A percentile compares a stretch with the other conserved stretches of the same genome.
phyloP scores from a whole-genome alignment of 2,888 invertebrate species.

The Teleiodes luculella region DNA sequence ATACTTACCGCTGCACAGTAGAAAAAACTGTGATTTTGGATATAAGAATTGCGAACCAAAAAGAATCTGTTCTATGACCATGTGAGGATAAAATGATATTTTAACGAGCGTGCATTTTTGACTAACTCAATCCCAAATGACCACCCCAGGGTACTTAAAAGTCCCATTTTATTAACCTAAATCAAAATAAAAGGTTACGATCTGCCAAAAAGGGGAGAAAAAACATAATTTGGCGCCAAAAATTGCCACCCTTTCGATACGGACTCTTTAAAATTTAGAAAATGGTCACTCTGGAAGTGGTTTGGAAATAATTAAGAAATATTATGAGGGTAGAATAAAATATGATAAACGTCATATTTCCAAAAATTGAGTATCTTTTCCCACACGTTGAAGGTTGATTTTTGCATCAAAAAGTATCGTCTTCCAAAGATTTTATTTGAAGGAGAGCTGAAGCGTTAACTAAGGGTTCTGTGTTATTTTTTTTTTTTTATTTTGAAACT shows the following conservation, averaged over 20 bases:
- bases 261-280: constrained; percentile 9
- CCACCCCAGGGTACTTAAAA: constrained; percentile 14
- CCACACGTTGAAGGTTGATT: neutral
- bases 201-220: constrained; percentile 11
- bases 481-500: too few species aligned
- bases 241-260: constrained; percentile 17
- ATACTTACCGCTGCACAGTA: too few species aligned
- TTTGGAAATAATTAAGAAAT: constrained; percentile 7
- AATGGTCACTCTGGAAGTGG: neutral
- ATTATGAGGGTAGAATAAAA: neutral
- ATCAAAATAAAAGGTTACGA: constrained; percentile 13
- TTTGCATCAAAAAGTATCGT: neutral
- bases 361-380: neutral
- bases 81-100: neutral
- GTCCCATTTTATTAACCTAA: constrained; percentile 15
- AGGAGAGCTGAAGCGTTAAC: neutral
- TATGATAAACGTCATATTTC: neutral
- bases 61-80: neutral
- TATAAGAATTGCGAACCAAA: too few species aligned
- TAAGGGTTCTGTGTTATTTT: neutral
- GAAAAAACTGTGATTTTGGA: too few species aligned
- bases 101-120: constrained; percentile 7
- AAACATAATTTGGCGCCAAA: constrained; percentile 19
- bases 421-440: neutral
- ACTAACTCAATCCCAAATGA: constrained; percentile 6